Conservation (phyloP, 2,888 invertebrate species). For the Neoitamus cyanurus region DNA sequence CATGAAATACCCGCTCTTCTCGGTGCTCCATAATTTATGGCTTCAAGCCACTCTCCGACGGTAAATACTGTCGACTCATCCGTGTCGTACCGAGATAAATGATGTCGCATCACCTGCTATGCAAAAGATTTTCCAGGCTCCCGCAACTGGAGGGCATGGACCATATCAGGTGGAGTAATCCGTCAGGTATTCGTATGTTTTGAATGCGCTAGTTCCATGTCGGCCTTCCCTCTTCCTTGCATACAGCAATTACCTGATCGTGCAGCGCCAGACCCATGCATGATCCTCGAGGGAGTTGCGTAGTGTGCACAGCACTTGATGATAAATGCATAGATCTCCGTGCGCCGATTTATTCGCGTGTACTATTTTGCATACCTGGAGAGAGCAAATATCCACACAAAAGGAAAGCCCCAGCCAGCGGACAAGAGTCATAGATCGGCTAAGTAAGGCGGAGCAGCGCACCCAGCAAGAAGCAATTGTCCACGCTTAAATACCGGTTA, state of each 20-base stretch:
- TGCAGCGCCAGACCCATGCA: background rate
- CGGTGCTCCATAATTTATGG: conserved; percentile 22
- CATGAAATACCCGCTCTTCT: background rate
- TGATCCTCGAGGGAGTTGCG: conserved; percentile 6
- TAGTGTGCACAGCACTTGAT: conserved; percentile 10
- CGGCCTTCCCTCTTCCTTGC: background rate
- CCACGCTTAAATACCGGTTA: conserved; percentile 46
- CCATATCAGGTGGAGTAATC: conserved; percentile 42
- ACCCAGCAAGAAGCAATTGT: conserved; percentile 33
- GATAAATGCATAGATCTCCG: background rate
- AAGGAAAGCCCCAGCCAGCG: background rate
- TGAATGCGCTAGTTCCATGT: conserved; percentile 15
- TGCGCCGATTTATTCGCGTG: conserved; percentile 33
- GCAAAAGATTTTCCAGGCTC: background rate
- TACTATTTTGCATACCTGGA: conserved; percentile 37
- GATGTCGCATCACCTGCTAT: conserved; percentile 47
- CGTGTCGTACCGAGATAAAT: conserved; percentile 38
- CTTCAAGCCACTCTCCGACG: background rate
- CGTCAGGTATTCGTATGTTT: conserved; percentile 33
- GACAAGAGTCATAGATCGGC: background rate
- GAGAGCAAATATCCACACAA: background rate
- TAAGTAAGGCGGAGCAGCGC: background rate
- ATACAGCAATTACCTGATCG: background rate
- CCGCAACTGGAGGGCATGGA: background rate
- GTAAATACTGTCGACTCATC: conserved; percentile 28